phyloP scores from a whole-genome alignment of 2,888 invertebrate genomes.

The Epirrhoe tristata region DNA sequence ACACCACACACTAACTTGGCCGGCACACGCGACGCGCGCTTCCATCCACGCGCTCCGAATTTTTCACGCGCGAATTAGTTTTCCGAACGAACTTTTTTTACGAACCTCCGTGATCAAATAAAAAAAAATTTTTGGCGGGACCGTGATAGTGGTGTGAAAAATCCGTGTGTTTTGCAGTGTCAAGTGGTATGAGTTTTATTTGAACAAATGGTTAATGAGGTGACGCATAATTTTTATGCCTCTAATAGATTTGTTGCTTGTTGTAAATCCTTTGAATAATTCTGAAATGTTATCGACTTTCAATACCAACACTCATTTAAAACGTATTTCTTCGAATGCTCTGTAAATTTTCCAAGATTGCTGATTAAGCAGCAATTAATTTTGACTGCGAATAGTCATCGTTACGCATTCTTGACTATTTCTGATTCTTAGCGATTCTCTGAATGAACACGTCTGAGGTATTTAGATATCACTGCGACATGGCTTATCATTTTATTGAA shows the following conservation, averaged over 20 bases:
- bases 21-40: conserved; percentile 79
- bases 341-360: neutral
- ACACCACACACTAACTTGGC: conserved; percentile 70
- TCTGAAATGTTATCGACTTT: too few relatives aligned
- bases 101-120: conserved; percentile 40
- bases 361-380: neutral
- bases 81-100: conserved; percentile 35
- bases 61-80: conserved; percentile 34
- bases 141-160: conserved; percentile 54
- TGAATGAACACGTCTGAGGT: conserved; percentile 34
- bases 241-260: neutral
- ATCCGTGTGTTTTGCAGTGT: conserved; percentile 41
- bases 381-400: conserved; percentile 16
- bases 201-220: conserved; percentile 62
- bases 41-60: conserved; percentile 65
- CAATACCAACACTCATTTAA: too few relatives aligned
- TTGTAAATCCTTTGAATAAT: neutral
- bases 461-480: conserved; percentile 35
- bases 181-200: conserved; percentile 67
- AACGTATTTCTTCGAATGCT: neutral
- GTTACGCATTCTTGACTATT: conserved; percentile 26
- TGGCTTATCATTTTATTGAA: conserved; percentile 42
- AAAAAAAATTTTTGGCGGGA: conserved; percentile 45
- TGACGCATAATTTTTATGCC: conserved; percentile 43
- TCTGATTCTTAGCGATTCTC: conserved; percentile 13